Base-by-base conservation (phyloP, 2,113 vertebrate species). In the Lynx canadensis region DNA sequence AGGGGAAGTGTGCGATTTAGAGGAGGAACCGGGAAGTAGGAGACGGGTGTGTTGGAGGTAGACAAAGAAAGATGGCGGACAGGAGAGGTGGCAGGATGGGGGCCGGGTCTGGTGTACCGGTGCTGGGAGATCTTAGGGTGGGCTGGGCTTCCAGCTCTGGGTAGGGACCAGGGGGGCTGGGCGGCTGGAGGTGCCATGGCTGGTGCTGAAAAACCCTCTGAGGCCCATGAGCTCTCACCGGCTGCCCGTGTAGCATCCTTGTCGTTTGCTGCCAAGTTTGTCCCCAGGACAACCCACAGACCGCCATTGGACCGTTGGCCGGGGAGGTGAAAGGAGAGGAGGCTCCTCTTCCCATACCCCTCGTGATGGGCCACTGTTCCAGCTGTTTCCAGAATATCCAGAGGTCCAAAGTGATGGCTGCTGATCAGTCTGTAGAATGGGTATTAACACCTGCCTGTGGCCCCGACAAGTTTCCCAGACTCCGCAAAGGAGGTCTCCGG, bases 1-100 rank as follows among this genome's bases (percentile, higher is more conserved):
- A 73, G 45, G 13, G 66, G 25, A 57, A 18, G 11, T 25, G 3
- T 13, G 19, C 76, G 25, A 73, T 60, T 73, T 83, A 73, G 63
- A 88, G 74, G 81, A 83, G 48, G n/a, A 93, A 33, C 25, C 66
- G 52, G 96, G 19, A 96, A n/a, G 97, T 90, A 45, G 84, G 13
- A 95, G 91, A 29, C 11, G 11, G 81, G 38, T 14, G 10, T 29
- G 5, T 25, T 16, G 74, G 63, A 94, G 73, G 68, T 68, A n/a
- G 93, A 83, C 84, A 45, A 41, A 41, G 68, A 14, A 45, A 55
- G 52, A 55, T 55, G 52, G 52, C 16, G 52, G 52, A 55, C 7
- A 7, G 52, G 48, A 38, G 33, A 78, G 6, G 7, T 19, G 36
- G 13, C 18, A 14, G 33, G 2, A 2, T 1, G 2, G 50, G 76